Percentiles rank a stretch among this genome's conserved stretches.
Evolutionary conservation across 2,797 vertebrate genomes (phyloP).

Genomic region (Phalloptychus januarius): DNA sequence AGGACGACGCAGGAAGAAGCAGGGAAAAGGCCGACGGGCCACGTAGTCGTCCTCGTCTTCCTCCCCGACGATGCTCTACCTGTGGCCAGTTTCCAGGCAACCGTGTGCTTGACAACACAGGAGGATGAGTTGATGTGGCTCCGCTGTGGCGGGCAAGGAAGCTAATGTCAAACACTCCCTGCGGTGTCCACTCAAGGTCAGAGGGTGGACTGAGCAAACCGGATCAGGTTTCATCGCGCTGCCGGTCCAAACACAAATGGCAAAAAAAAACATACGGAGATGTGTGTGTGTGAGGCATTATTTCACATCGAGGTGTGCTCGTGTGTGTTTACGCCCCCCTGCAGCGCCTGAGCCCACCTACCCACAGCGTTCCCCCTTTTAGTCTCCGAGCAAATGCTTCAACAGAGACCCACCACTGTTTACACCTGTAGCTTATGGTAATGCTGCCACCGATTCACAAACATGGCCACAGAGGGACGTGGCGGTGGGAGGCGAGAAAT

Average conservation of each 20-base stretch:
- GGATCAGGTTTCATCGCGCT: neutral
- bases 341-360: slow-evolving; percentile 33
- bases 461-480: neutral
- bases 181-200: slow-evolving; percentile 42
- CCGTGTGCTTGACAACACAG: slow-evolving; percentile 57
- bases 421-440: slow-evolving; percentile 59
- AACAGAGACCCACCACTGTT: slow-evolving; percentile 54
- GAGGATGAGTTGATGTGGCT: slow-evolving; percentile 47
- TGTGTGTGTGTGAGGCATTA: neutral
- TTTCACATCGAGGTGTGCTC: neutral
- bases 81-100: slow-evolving; percentile 77
- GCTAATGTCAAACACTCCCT: slow-evolving; percentile 36
- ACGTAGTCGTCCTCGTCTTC: slow-evolving; percentile 2
- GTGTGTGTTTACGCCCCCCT: slow-evolving; percentile 16
- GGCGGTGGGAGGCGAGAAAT: slow-evolving; percentile 6
- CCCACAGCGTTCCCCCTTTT: slow-evolving; percentile 36
- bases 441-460: slow-evolving; percentile 37
- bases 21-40: slow-evolving; percentile 11
- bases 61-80: slow-evolving; percentile 31
- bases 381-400: slow-evolving; percentile 44
- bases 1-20: neutral
- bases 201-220: slow-evolving; percentile 14
- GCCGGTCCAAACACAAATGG: neutral
- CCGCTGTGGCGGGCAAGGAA: slow-evolving; percentile 30
- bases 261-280: neutral